Base-by-base conservation (phyloP, 2,797 vertebrate genomes). In the Anableps anableps region DNA sequence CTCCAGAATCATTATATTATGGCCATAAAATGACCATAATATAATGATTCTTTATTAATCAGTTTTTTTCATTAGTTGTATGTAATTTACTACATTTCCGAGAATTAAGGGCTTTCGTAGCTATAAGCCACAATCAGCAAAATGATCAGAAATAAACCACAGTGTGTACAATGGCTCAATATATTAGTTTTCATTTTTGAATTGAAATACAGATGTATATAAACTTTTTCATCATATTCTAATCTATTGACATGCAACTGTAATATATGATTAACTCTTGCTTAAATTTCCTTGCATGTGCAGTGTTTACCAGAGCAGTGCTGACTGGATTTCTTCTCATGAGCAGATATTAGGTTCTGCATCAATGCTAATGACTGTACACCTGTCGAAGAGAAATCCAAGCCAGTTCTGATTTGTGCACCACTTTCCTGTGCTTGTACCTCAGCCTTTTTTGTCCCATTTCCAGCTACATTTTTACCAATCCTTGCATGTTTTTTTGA, bases 391-490 rank as follows among this genome's bases (percentile, higher is more conserved):
- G 68, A 74, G 26, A 43, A 58, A 58, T 51, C 31, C 23, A 47
- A 7, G 29, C 11, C 21, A 51, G 21, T 41, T 66, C 47, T 29
- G 79, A 78, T 81, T 82, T 85, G 48, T 60, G 13, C 48, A 60
- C n/a, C 51, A 38, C 62, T 83, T 82, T 76, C 26, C 26, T 26
- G n/a, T 34, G n/a, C 16, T 36, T 48, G 70, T 60, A 53, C 38
- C 43, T 38, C 45, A 70, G 43, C 75, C 51, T 31, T 45, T 41
- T 82, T 29, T 51, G 14, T 62, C 34, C 53, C 26, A 85, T 74
- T 87, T 87, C 83, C 31, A 68, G 53, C 47, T 75, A 47, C 53
- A 81, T 82, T 41, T 72, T 34, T 55, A 45, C 83, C 74, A 83
- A 23, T 47, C 64, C 43, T 60, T 7, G 1, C 9, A 7, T 43